A percentile compares a stretch with the other conserved stretches of the same genome.
Evolutionary conservation across 2,888 invertebrate genomes (phyloP).

Genomic region (Shargacucullia verbasci): DNA sequence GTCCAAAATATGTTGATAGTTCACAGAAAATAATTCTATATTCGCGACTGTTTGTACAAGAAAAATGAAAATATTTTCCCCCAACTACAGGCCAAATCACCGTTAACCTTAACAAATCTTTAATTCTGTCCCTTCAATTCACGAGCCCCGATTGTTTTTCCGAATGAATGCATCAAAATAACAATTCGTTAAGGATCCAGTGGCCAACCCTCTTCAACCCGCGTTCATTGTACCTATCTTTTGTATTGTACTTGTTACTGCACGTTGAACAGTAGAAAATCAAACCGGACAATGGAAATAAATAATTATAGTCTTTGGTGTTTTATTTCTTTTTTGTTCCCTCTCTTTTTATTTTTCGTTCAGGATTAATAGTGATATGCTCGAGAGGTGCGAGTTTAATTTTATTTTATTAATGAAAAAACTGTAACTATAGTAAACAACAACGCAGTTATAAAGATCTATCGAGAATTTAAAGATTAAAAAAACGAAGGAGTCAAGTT

Average conservation of each 20-base stretch:
- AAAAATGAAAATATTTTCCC: conserved; percentile 51
- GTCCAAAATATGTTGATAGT: too few relatives aligned
- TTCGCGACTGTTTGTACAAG: conserved; percentile 28
- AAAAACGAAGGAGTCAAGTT: too few relatives aligned
- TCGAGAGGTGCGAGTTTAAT: too few relatives aligned
- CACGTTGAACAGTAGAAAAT: conserved; percentile 47
- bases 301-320: conserved; percentile 40
- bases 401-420: too few relatives aligned
- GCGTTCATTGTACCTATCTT: conserved; percentile 57
- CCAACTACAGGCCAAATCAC: conserved; percentile 65
- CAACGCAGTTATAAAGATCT: too few relatives aligned
- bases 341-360: background rate
- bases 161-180: conserved; percentile 86
- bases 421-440: too few relatives aligned
- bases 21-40: conserved; percentile 3
- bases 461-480: too few relatives aligned
- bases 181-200: conserved; percentile 81
- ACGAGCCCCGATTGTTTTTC: conserved; percentile 84
- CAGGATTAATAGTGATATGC: too few relatives aligned
- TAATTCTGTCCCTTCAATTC: conserved; percentile 82
- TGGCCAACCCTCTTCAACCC: conserved; percentile 71
- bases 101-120: conserved; percentile 79
- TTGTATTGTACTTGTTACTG: conserved; percentile 51
- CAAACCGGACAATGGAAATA: conserved; percentile 48
- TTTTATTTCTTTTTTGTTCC: conserved; percentile 33